Evolutionary conservation across 2,888 invertebrate species (phyloP).

Genomic region (Parthenolecanium corni): DNA sequence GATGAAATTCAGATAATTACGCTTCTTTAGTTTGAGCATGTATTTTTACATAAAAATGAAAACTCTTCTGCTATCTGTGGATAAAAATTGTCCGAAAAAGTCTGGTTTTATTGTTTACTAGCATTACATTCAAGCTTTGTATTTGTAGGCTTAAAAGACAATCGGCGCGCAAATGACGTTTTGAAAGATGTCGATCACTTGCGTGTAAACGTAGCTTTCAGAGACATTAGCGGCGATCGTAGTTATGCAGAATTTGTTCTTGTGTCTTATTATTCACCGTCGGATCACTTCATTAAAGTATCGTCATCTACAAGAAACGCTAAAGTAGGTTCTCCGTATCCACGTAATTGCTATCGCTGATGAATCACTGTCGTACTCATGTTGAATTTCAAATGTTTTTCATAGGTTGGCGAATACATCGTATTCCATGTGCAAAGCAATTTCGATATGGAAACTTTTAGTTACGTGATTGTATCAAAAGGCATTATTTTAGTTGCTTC

Average conservation of each 20-base stretch:
- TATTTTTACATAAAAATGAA: too few relatives aligned
- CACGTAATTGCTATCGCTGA: neutral
- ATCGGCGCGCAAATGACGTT: constrained; percentile 48
- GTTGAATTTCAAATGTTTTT: constrained; percentile 13
- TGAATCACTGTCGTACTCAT: too few relatives aligned
- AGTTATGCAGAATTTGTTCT: constrained; percentile 58
- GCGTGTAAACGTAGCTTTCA: constrained; percentile 54
- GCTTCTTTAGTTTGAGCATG: too few relatives aligned
- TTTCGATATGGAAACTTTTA: constrained; percentile 76
- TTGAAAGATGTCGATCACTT: constrained; percentile 55
- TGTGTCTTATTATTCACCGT: constrained; percentile 67
- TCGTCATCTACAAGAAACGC: constrained; percentile 72
- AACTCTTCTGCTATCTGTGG: too few relatives aligned
- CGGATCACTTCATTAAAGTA: constrained; percentile 71
- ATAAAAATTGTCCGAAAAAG: too few relatives aligned
- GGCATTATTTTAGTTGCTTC: constrained; percentile 77
- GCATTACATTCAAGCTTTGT: neutral
- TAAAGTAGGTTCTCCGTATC: constrained; percentile 43
- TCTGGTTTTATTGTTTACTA: too few relatives aligned
- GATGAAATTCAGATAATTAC: too few relatives aligned
- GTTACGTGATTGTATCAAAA: constrained; percentile 84
- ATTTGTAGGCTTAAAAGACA: constrained; percentile 42
- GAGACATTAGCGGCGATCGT: constrained; percentile 54
- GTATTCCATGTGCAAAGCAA: constrained; percentile 88
- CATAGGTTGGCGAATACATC: constrained; percentile 81